These are phyloP conservation scores for Holcopasites calliopsidis DNA, from an alignment of 1,140 invertebrate genomes.

Conservation along the genomic window DNA sequence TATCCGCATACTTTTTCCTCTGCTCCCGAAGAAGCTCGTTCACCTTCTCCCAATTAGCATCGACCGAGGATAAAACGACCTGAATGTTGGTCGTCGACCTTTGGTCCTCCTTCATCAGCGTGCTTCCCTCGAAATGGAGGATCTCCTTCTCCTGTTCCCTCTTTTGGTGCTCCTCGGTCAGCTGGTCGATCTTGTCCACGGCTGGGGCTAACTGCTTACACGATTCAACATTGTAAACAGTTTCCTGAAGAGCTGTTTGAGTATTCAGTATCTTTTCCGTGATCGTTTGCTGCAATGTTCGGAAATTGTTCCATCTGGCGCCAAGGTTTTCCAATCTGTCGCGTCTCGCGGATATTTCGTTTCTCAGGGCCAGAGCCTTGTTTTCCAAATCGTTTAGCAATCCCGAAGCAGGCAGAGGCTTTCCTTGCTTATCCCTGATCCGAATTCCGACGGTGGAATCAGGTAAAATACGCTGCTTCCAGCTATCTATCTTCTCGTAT, in stretches of 20 bases:
- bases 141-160: conserved; percentile 80
- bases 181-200: conserved; percentile 80
- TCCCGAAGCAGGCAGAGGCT: conserved; percentile 84
- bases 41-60: conserved; percentile 89
- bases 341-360: conserved; percentile 83
- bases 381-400: conserved; percentile 87
- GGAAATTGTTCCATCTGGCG: conserved; percentile 85
- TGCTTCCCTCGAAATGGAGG: conserved; percentile 85
- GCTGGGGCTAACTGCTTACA: conserved; percentile 82
- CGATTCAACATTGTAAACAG: conserved; percentile 78
- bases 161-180: conserved; percentile 79
- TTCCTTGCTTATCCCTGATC: conserved; percentile 85
- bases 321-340: conserved; percentile 85
- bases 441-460: conserved; percentile 84
- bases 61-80: conserved; percentile 86
- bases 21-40: conserved; percentile 87
- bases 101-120: conserved; percentile 90
- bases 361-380: conserved; percentile 82
- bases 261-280: conserved; percentile 83
- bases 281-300: conserved; percentile 83
- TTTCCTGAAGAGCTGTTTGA: conserved; percentile 80
- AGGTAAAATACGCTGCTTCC: conserved; percentile 85
- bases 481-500: conserved; percentile 83
- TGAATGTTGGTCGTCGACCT: conserved; percentile 89
- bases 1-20: conserved; percentile 86